These are phyloP conservation scores for Agrypnia vestita DNA, from an alignment of 1,140 invertebrate genomes.

Conservation along the genomic window DNA sequence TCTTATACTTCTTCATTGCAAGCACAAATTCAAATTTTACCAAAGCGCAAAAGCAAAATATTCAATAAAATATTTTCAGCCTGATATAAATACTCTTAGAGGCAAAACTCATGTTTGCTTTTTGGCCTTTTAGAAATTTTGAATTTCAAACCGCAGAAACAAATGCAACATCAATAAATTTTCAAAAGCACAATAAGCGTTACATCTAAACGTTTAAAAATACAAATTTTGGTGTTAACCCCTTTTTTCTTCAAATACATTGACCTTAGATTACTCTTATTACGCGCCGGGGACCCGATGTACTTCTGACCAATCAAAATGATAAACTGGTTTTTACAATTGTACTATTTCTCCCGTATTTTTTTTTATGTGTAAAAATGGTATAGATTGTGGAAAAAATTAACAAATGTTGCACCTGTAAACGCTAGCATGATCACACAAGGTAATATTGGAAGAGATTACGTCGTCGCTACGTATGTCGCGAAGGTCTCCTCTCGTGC, in stretches of 20 bases:
- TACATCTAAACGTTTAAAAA: too few relatives aligned
- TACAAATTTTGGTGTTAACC: neutral
- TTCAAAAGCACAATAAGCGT: neutral
- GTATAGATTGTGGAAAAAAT: neutral
- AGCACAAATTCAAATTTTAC: conserved; percentile 23
- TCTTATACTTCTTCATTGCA: neutral
- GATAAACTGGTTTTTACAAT: too few relatives aligned
- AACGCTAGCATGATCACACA: conserved; percentile 64
- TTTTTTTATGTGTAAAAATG: too few relatives aligned
- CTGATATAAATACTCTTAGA: neutral
- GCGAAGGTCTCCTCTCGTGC: conserved; percentile 63
- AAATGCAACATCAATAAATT: neutral
- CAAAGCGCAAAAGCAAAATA: conserved; percentile 25
- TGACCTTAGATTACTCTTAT: too few relatives aligned
- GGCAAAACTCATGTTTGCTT: neutral
- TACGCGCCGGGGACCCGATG: too few relatives aligned
- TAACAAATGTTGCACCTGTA: neutral
- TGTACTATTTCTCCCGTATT: too few relatives aligned
- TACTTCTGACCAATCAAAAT: too few relatives aligned
- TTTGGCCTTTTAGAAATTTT: too few relatives aligned
- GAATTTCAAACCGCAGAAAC: too few relatives aligned
- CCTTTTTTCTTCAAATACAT: neutral
- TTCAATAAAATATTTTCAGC: conserved; percentile 8
- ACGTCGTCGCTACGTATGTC: conserved; percentile 71
- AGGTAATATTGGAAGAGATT: conserved; percentile 71